Percentiles rank a stretch among this genome's conserved stretches.
These are phyloP conservation scores for Trachemys scripta DNA, from an alignment of 2,113 vertebrate species.

Conservation along the genomic window DNA sequence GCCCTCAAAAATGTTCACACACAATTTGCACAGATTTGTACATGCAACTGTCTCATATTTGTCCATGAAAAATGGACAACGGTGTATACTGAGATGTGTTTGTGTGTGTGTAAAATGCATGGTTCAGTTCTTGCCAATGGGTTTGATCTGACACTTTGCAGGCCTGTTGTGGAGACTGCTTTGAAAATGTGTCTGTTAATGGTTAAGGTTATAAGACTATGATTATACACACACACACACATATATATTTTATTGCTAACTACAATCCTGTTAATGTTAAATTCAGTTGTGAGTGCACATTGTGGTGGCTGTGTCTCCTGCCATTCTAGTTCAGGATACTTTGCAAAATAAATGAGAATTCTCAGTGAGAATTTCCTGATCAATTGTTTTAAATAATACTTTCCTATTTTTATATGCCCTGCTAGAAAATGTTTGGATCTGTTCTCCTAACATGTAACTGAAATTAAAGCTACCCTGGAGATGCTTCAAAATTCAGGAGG, in stretches of 20 bases:
- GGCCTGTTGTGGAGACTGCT: background rate
- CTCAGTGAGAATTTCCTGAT: slow-evolving; percentile 17
- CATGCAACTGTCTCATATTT: background rate
- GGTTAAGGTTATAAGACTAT: background rate
- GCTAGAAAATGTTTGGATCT: slow-evolving; percentile 52
- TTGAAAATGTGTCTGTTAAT: background rate
- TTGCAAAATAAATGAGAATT: slow-evolving; percentile 45
- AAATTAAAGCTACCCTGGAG: background rate
- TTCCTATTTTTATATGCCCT: slow-evolving; percentile 42
- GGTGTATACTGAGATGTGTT: background rate
- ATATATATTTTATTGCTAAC: background rate
- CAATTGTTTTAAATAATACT: background rate
- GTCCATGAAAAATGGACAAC: background rate
- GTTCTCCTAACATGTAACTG: background rate
- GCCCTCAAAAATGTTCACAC: rapidly evolving
- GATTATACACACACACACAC: background rate
- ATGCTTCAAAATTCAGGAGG: background rate
- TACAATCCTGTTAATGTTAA: background rate
- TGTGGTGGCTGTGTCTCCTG: background rate
- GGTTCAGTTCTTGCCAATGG: background rate
- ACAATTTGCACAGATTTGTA: rapidly evolving
- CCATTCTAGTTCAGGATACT: slow-evolving; percentile 59
- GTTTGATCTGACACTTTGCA: background rate
- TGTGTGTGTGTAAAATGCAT: background rate
- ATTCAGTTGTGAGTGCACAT: slow-evolving; percentile 22